Conservation (phyloP, 2,113 vertebrate genomes). For the Podarcis cretensis region DNA sequence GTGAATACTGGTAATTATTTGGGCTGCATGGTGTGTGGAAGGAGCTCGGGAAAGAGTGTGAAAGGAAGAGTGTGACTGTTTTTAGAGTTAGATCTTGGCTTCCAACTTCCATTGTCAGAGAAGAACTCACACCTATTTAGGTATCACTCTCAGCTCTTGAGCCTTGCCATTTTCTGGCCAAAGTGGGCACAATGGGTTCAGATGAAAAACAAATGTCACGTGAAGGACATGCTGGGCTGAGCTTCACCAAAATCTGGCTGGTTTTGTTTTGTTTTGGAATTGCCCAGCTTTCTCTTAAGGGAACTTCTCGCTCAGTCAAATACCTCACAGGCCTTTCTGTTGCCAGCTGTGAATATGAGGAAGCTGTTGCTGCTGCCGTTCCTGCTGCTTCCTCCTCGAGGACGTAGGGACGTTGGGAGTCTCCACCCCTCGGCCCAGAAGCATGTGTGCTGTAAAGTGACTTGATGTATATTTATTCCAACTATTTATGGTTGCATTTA, state of each 20-base stretch:
- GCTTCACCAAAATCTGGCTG: rapidly evolving
- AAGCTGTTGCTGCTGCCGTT: constrained; percentile 74
- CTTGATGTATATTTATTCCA: constrained; percentile 96
- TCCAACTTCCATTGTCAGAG: constrained; percentile 20
- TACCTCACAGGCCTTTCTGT: constrained; percentile 77
- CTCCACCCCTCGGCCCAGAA: constrained; percentile 76
- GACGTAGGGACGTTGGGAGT: constrained; percentile 61
- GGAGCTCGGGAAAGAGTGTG: constrained; percentile 30
- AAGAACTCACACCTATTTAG: neutral
- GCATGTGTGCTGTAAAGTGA: constrained; percentile 89
- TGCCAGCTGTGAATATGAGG: constrained; percentile 60
- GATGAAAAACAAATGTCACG: neutral
- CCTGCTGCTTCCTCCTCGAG: constrained; percentile 63
- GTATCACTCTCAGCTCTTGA: neutral
- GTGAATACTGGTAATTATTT: constrained; percentile 67
- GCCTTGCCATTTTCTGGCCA: constrained; percentile 36
- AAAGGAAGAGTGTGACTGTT: neutral
- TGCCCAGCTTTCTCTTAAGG: neutral
- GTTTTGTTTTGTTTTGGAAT: neutral
- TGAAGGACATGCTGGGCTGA: rapidly evolving
- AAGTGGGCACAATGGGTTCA: neutral
- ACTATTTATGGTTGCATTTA: constrained; percentile 98
- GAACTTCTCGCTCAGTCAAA: constrained; percentile 18
- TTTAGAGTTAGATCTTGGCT: constrained; percentile 16
- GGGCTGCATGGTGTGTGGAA: constrained; percentile 36